Base-by-base conservation (phyloP, 2,888 invertebrate genomes). In the Lagria hirta region DNA sequence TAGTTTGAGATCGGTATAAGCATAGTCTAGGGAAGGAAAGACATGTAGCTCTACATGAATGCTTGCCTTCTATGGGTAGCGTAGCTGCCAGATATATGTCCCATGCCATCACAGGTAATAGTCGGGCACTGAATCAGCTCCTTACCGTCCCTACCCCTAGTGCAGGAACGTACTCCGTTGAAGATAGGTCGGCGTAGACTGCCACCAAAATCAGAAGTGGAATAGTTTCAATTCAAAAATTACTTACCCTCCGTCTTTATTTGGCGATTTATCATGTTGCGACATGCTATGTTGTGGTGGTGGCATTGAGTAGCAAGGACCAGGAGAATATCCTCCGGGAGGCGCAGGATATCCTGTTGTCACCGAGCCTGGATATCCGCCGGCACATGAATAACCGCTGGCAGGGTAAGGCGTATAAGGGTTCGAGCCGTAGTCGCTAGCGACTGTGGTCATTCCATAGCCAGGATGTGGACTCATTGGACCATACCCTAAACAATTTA, bases 71-170 rank as follows among this genome's bases (percentile, higher is more conserved):
- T 84, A 75, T 91, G 90, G 60, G 89, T 86, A 62, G 88, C 83
- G 81, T 88, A 91, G 82, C 87, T 88, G 68, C 89, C 89, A 64
- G 88, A 88, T 70, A 88, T 79, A 78, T 91, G 90, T 67, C 90
- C 90, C 74, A 86, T 82, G 63, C 89, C 89, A 77, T 89, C 88
- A 78, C 89, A 90, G 76, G 77, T 77, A 68, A 77, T 76, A 60
- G 86, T 86, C 52, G 88, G 88, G 70, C 88, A 88, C 75, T 86
- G 85, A 72, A 87, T 79, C 70, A 85, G 79, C 75, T 84, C 85
- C 75, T 82, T 82, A 68, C 79, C 78, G 69, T 83, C 83, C 68
- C 82, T 79, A 65, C 80, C 75, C 70, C 82, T 78, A 72, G 70
- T 68, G 41, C 58, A 71, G 66, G 62, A 69, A 50, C 54, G 57